A percentile compares a stretch with the other conserved stretches of the same genome.
phyloP scores from a whole-genome alignment of 1,140 invertebrate genomes.

The Mylabris phalerata region DNA sequence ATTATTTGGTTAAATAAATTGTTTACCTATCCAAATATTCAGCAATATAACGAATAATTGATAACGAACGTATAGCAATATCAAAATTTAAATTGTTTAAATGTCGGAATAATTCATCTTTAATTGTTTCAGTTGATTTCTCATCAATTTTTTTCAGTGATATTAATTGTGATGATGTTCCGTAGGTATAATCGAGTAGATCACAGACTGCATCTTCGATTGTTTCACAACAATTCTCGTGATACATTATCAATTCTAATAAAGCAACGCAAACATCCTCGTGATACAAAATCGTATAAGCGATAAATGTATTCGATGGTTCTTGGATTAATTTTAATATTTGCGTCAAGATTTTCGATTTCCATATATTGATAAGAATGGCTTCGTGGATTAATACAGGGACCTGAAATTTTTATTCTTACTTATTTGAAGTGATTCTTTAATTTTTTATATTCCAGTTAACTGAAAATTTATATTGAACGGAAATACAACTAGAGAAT shows the following conservation, averaged over 20 bases:
- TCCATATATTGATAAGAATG: conserved; percentile 70
- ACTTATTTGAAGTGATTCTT: too few relatives aligned
- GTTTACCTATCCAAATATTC: conserved; percentile 39
- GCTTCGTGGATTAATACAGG: conserved; percentile 66
- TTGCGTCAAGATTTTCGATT: conserved; percentile 62
- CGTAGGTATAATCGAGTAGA: conserved; percentile 62
- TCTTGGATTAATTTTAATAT: conserved; percentile 58
- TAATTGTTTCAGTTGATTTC: conserved; percentile 42
- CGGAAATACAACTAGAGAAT: neutral
- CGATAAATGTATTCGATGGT: conserved; percentile 60
- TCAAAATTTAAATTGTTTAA: conserved; percentile 60
- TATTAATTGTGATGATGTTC: conserved; percentile 39
- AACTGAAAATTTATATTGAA: neutral
- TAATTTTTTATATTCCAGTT: neutral
- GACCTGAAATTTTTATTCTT: conserved; percentile 45
- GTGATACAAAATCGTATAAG: conserved; percentile 52
- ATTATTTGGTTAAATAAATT: neutral
- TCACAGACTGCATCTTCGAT: conserved; percentile 63
- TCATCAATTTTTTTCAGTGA: conserved; percentile 37
- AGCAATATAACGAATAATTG: conserved; percentile 57
- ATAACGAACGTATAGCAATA: conserved; percentile 62
- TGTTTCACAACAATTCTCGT: conserved; percentile 61
- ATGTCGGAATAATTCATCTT: conserved; percentile 56
- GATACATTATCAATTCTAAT: conserved; percentile 67
- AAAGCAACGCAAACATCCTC: conserved; percentile 53